A percentile compares a stretch with the other conserved stretches of the same genome.
Conservation (phyloP, 2,113 vertebrate species). For the Chlamydotis undulata region DNA sequence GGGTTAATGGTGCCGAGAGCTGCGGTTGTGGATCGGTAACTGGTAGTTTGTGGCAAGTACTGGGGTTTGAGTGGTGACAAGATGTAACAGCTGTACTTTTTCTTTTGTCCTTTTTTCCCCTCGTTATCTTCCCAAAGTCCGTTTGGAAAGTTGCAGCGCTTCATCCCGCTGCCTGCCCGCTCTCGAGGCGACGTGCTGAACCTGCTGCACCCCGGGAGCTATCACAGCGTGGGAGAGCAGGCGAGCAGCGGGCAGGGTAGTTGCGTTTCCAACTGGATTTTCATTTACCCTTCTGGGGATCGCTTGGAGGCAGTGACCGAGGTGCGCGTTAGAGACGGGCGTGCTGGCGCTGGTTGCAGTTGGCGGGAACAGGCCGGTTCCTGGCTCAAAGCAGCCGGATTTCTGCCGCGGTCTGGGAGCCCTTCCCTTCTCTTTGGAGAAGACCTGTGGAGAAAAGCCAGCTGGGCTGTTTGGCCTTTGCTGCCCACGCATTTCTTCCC, state of each 20-base stretch:
- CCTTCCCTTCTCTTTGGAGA: neutral
- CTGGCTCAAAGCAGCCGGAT: neutral
- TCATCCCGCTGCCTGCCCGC: too few species aligned
- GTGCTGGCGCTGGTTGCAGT: neutral
- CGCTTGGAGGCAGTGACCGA: too few species aligned
- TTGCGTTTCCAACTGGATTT: neutral
- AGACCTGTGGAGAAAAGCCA: neutral
- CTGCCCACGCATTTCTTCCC: neutral
- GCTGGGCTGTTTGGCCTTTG: neutral
- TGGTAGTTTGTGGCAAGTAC: neutral
- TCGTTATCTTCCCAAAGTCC: too few species aligned
- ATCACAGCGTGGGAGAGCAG: neutral
- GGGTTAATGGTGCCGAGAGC: neutral
- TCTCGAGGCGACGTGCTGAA: too few species aligned
- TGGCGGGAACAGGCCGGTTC: neutral
- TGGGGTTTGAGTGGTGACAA: neutral
- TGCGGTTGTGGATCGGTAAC: neutral
- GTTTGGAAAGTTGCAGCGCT: too few species aligned
- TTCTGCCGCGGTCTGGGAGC: fast-evolving
- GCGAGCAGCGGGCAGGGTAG: too few species aligned
- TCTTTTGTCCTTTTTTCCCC: too few species aligned
- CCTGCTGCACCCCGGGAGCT: neutral
- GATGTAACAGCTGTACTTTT: too few species aligned
- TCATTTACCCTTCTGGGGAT: neutral
- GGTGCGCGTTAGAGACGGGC: neutral